Percentiles rank a stretch among this genome's conserved stretches.
These are phyloP conservation scores for Salvelinus fontinalis DNA, from an alignment of 2,113 vertebrate species.

Conservation along the genomic window DNA sequence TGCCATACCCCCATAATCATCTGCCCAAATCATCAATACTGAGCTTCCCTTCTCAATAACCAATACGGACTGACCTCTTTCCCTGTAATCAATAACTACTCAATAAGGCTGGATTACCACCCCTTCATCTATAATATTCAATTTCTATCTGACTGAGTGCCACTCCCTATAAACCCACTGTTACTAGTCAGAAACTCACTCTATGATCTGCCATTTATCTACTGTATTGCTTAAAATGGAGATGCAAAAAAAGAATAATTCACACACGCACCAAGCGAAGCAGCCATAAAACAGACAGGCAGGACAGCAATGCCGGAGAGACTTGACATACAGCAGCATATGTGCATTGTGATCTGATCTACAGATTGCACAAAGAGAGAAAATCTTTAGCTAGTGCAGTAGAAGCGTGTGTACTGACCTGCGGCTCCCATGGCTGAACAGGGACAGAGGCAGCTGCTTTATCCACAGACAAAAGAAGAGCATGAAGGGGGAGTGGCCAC, in stretches of 20 bases:
- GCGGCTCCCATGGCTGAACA: conserved; percentile 77
- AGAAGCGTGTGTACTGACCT: conserved; percentile 74
- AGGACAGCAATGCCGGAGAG: conserved; percentile 13
- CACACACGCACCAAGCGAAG: conserved; percentile 26
- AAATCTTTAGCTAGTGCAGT: conserved; percentile 55
- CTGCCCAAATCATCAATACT: not conserved
- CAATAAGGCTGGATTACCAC: conserved; percentile 16
- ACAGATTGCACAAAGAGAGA: conserved; percentile 5
- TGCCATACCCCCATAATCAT: not conserved
- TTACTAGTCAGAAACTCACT: too few species aligned
- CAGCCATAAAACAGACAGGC: conserved; percentile 30
- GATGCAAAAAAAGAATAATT: conserved; percentile 31
- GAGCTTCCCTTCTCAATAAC: not conserved
- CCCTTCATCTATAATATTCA: not conserved
- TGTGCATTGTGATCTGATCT: conserved; percentile 31
- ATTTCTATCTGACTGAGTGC: not conserved
- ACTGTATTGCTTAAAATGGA: conserved; percentile 30
- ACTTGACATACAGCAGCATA: conserved; percentile 38
- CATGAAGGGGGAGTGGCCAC: conserved; percentile 59
- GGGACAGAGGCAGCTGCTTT: conserved; percentile 75
- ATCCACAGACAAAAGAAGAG: conserved; percentile 75
- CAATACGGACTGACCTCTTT: not conserved
- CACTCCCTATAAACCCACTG: not conserved
- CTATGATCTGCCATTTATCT: too few species aligned
- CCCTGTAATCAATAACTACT: conserved; percentile 23